A percentile compares a stretch with the other conserved stretches of the same genome.
phyloP scores from a whole-genome alignment of 2,888 invertebrate species.

The Hypomecis atomaria region DNA sequence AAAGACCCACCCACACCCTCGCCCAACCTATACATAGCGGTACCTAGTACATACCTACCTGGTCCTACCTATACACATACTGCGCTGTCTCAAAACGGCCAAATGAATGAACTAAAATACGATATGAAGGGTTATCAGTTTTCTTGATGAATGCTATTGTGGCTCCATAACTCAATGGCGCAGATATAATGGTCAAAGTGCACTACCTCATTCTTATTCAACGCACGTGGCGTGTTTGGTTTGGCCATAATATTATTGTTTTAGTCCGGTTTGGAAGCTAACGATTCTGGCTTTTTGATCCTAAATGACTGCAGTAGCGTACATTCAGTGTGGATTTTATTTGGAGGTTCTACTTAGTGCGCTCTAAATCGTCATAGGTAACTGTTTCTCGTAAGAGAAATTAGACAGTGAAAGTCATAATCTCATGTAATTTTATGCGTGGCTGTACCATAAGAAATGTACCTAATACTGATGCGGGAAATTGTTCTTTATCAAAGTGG shows the following conservation, averaged over 20 bases:
- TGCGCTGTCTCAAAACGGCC: background rate
- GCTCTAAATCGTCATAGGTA: too few species aligned
- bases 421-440: too few species aligned
- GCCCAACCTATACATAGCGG: constrained; percentile 5
- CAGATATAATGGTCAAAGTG: background rate
- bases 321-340: too few species aligned
- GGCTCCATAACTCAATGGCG: background rate
- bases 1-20: constrained; percentile 1
- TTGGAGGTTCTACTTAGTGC: too few species aligned
- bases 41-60: background rate
- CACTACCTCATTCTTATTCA: background rate
- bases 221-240: constrained; percentile 1
- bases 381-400: too few species aligned
- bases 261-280: background rate
- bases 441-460: too few species aligned
- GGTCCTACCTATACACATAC: background rate
- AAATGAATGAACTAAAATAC: background rate
- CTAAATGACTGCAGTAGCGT: too few species aligned
- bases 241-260: background rate
- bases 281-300: background rate
- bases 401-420: too few species aligned
- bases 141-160: background rate
- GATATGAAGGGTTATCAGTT: background rate
- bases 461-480: too few species aligned
- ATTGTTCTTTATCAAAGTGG: too few species aligned